A percentile compares a stretch with the other conserved stretches of the same genome.
Evolutionary conservation across 2,113 vertebrate genomes (phyloP).

Genomic region (Casuarius casuarius): DNA sequence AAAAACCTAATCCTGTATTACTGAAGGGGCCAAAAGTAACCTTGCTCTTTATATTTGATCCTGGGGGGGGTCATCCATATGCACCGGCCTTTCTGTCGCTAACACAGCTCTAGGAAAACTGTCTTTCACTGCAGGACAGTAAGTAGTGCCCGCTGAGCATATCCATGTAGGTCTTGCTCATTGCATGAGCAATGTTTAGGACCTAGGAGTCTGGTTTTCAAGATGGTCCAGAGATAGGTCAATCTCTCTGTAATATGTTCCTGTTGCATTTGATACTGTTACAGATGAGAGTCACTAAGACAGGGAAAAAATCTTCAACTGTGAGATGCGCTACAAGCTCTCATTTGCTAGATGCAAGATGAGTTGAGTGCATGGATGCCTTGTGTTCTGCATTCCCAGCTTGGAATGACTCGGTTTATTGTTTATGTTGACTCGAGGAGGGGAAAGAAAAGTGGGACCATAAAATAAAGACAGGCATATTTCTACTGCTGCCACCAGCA

Average conservation of each 20-base stretch:
- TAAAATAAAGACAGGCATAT: background rate
- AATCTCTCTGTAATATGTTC: too few relatives aligned
- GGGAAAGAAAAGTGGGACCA: background rate
- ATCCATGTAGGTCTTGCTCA: background rate
- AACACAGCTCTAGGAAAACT: background rate
- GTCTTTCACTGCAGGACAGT: too few relatives aligned
- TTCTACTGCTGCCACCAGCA: background rate
- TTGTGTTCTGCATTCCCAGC: accelerated
- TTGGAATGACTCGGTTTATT: accelerated
- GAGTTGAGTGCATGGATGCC: background rate
- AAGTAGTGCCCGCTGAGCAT: background rate
- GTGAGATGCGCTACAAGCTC: background rate
- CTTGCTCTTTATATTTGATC: background rate
- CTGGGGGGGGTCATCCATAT: background rate
- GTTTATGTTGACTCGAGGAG: background rate
- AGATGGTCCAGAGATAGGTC: background rate
- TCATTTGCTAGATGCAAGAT: background rate
- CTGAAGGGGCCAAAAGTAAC: background rate
- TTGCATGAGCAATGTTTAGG: background rate
- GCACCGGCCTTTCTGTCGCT: too few relatives aligned
- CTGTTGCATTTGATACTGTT: background rate
- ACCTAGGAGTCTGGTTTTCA: background rate
- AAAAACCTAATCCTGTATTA: background rate
- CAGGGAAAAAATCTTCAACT: too few relatives aligned
- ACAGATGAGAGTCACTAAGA: background rate